These are phyloP conservation scores for Syngnathus scovelli DNA, from an alignment of 2,113 vertebrate species.

Conservation along the genomic window DNA sequence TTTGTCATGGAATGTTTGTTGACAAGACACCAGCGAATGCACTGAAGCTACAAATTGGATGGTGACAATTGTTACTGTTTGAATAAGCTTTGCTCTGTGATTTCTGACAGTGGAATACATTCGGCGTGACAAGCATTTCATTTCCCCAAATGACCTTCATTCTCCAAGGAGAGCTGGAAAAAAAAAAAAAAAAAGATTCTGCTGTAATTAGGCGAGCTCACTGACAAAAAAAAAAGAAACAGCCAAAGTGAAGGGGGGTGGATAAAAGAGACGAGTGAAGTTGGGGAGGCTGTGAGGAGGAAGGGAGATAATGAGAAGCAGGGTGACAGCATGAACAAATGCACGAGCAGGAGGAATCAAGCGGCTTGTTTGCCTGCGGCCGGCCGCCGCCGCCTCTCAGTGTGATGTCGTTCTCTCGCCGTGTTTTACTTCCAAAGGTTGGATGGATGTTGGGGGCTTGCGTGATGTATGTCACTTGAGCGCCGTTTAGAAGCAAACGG, in stretches of 20 bases:
- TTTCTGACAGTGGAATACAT: constrained; percentile 38
- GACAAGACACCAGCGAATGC: constrained; percentile 38
- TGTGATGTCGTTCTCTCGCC: constrained; percentile 48
- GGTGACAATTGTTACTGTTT: constrained; percentile 40
- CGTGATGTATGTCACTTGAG: constrained; percentile 7
- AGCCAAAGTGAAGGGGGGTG: constrained; percentile 23
- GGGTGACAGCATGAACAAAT: constrained; percentile 52
- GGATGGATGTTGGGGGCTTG: constrained; percentile 18
- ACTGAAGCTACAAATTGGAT: constrained; percentile 45
- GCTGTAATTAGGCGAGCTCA: constrained; percentile 51
- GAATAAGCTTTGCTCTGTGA: constrained; percentile 42
- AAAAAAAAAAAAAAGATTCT: constrained; percentile 20
- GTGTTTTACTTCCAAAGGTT: constrained; percentile 40
- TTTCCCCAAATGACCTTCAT: constrained; percentile 43
- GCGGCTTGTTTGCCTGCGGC: constrained; percentile 44
- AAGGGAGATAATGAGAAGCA: constrained; percentile 57
- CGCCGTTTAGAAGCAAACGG: no score
- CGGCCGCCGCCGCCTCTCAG: constrained; percentile 26
- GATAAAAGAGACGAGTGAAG: constrained; percentile 19
- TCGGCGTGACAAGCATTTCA: constrained; percentile 45
- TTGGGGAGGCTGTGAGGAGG: constrained; percentile 30
- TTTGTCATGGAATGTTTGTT: constrained; percentile 29
- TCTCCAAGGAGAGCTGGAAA: constrained; percentile 36
- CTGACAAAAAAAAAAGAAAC: constrained; percentile 44
- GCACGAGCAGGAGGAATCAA: constrained; percentile 48